Percentiles rank a stretch among this genome's conserved stretches.
phyloP scores from a whole-genome alignment of 2,113 vertebrate genomes.

The Tyto alba region DNA sequence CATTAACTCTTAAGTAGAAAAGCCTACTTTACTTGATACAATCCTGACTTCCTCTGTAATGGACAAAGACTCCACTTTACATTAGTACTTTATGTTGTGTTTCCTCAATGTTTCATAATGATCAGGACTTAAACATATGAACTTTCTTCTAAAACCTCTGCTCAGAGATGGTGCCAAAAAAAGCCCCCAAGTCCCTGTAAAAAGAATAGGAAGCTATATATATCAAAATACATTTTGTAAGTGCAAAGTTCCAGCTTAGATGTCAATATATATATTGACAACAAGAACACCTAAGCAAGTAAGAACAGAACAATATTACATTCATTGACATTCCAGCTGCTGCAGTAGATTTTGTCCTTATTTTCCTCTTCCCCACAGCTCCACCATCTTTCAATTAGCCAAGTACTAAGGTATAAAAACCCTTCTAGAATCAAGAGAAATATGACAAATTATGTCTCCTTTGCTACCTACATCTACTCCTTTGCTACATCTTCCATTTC shows the following conservation, averaged over 20 bases:
- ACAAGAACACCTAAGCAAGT: neutral
- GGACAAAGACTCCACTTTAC: neutral
- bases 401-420: neutral
- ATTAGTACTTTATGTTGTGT: neutral
- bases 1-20: neutral
- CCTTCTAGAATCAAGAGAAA: neutral
- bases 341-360: neutral
- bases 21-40: neutral
- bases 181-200: neutral
- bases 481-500: neutral
- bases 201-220: neutral
- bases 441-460: neutral
- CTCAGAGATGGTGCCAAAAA: neutral
- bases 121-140: neutral
- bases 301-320: neutral
- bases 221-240: neutral
- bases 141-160: neutral
- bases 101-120: neutral
- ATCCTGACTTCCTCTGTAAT: neutral
- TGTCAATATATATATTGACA: neutral
- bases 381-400: neutral
- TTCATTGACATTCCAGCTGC: neutral
- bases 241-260: neutral
- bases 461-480: neutral
- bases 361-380: neutral